Evolutionary conservation across 1,140 invertebrate species (phyloP).

Genomic region (Eurosta solidaginis): DNA sequence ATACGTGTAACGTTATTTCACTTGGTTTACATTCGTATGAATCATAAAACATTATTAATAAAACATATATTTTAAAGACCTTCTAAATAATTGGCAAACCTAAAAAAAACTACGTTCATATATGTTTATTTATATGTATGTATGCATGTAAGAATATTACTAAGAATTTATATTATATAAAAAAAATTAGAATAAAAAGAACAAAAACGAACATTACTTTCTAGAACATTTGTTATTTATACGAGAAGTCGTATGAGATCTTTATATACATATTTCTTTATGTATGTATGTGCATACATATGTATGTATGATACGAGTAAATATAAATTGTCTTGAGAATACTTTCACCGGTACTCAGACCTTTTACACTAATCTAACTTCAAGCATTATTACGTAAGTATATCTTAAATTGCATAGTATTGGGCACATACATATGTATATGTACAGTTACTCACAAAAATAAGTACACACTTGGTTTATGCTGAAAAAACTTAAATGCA

Average conservation of each 20-base stretch:
- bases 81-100: constrained; percentile 1
- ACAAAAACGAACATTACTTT: background rate
- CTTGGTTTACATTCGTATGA: too few species aligned
- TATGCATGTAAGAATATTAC: background rate
- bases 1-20: too few species aligned
- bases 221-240: constrained; percentile 17
- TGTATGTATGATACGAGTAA: constrained; percentile 5
- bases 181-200: background rate
- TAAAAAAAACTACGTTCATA: background rate
- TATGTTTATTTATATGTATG: too few species aligned
- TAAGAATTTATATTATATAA: background rate
- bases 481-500: too few species aligned
- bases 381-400: too few species aligned
- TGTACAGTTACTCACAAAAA: too few species aligned
- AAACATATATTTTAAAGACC: background rate
- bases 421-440: too few species aligned
- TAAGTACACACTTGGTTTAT: too few species aligned
- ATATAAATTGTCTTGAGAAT: background rate
- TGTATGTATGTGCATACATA: background rate
- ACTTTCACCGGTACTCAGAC: too few species aligned
- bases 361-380: too few species aligned
- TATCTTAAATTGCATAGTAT: too few species aligned
- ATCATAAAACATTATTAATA: too few species aligned
- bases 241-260: constrained; percentile 24
- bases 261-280: background rate